Base-by-base conservation (phyloP, 2,797 vertebrate species). In the Myotis daubentonii region DNA sequence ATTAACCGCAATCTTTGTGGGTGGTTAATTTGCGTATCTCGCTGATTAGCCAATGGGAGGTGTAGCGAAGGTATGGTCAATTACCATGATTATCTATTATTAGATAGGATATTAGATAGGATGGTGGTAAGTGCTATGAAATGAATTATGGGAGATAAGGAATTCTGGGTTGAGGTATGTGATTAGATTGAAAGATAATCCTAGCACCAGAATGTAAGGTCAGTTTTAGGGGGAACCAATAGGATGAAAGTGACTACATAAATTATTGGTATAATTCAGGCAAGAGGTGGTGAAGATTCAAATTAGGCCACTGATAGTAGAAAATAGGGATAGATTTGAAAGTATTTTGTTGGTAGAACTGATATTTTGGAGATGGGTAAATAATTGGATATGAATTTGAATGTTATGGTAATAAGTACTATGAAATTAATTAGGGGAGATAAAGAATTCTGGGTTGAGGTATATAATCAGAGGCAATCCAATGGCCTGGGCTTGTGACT, bases 121-220 rank as follows among this genome's bases (percentile, higher is more conserved):
- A 28, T 72, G 7, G 23, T 92, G 36, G 44, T 80, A 92, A 55
- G 5, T 94, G 3, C 49, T 93, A 53, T 81, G 13, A 84, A 80
- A 57, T 85, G 88, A 88, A 90, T 81, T 92, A 75, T 89, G 36
- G 23, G 85, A 53, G 76, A 72, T 85, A 80, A 38, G 7, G 36
- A 87, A 89, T 80, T 93, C 87, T 78, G 65, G 65, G n/a, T 53
- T 76, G 36, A 82, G 55, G 41, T 78, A 23, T 82, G 17, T 76
- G 38, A 30, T 93, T 33, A 89, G 44, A 86, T 55, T 80, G 38
- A 92, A 94, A 68, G 79, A 44, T 88, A 85, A 93, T 47, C 80
- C 38, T 66, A 87, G 33, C 38, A 87, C 47, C n/a, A 83, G 11
- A 76, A 49, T 80, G 23, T 80, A 41, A 89, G 17, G 70, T 95